These are phyloP conservation scores for Phorcus lineatus DNA, from an alignment of 2,888 invertebrate genomes.

Conservation along the genomic window DNA sequence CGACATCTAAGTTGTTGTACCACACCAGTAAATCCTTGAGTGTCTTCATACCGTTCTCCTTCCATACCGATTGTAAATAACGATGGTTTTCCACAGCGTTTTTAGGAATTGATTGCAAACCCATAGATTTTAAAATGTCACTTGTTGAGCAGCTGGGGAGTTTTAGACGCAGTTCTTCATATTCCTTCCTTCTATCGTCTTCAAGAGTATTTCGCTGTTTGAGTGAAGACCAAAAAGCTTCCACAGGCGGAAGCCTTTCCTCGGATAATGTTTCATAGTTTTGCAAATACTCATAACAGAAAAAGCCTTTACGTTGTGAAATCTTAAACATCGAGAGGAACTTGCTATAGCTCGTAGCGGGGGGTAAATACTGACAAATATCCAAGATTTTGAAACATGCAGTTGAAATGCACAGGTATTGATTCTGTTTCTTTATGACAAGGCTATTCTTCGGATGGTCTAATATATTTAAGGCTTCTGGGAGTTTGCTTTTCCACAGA, in stretches of 20 bases:
- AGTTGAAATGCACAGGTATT: slow-evolving; percentile 13
- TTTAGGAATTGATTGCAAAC: neutral
- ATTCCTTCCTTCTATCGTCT: neutral
- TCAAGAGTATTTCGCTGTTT: neutral
- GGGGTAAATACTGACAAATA: slow-evolving; percentile 7
- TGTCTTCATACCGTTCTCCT: neutral
- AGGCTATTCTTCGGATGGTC: neutral
- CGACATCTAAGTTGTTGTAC: slow-evolving; percentile 10
- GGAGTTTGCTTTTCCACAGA: no score
- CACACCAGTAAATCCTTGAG: slow-evolving; percentile 14
- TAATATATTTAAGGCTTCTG: no score
- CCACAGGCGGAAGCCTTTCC: neutral
- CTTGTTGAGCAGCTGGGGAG: neutral
- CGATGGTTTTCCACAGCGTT: neutral
- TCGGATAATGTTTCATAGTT: neutral
- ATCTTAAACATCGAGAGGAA: neutral
- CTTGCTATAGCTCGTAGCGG: neutral
- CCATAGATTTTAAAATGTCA: neutral
- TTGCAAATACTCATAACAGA: neutral
- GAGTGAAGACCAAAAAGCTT: neutral
- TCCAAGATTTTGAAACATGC: neutral
- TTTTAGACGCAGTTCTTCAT: neutral
- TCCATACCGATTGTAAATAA: neutral
- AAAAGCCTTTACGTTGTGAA: neutral
- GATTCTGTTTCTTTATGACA: neutral